Percentiles rank a stretch among this genome's conserved stretches.
These are phyloP conservation scores for Caretta caretta DNA, from an alignment of 2,113 vertebrate genomes.

Conservation along the genomic window DNA sequence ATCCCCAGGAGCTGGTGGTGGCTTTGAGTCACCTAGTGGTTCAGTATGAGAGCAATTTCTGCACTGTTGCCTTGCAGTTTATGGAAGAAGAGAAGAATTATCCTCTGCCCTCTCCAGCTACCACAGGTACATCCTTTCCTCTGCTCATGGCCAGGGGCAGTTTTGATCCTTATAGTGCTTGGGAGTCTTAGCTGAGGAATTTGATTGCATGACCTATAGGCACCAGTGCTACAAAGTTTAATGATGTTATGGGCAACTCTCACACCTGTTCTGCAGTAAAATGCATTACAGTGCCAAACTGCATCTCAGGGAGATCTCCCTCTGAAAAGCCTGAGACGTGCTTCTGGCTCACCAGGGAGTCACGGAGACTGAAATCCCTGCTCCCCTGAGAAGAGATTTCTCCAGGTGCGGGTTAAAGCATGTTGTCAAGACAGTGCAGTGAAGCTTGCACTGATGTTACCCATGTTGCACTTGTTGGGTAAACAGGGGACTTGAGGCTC, in stretches of 20 bases:
- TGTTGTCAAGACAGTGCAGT: background rate
- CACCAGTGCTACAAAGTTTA: fast-evolving
- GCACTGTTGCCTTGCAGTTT: slow-evolving; percentile 97
- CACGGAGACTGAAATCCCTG: background rate
- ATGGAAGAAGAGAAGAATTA: slow-evolving; percentile 99
- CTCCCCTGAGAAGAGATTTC: background rate
- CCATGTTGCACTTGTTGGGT: background rate
- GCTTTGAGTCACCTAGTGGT: slow-evolving; percentile 97
- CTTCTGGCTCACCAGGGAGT: background rate
- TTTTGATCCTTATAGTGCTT: background rate
- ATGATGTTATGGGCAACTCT: background rate
- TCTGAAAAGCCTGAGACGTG: background rate
- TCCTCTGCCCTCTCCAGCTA: slow-evolving; percentile 89
- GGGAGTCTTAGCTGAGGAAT: background rate
- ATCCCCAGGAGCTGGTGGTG: slow-evolving; percentile 93
- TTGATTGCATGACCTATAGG: background rate
- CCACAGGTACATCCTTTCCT: slow-evolving; percentile 79
- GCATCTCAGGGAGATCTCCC: background rate
- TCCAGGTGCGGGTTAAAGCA: background rate
- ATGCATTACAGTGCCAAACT: background rate
- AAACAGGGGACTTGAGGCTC: background rate
- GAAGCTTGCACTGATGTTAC: background rate
- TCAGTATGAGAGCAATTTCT: slow-evolving; percentile 99
- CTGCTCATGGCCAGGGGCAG: background rate
- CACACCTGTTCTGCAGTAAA: background rate